These are phyloP conservation scores for Microtus montanus DNA, from an alignment of 2,113 vertebrate species.

Conservation along the genomic window DNA sequence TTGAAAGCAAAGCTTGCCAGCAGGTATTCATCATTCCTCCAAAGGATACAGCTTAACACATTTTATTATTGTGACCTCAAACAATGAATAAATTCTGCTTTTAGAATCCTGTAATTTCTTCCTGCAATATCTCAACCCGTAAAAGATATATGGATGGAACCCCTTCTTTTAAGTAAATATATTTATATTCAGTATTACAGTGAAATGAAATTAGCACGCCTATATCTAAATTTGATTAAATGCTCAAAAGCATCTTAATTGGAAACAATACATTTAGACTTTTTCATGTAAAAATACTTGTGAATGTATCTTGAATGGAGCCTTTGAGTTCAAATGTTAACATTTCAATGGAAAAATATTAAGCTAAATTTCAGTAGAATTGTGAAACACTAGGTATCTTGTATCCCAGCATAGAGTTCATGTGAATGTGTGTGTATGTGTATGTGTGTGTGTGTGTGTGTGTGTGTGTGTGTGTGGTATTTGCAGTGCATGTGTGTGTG, in stretches of 20 bases:
- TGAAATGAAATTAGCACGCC: background rate
- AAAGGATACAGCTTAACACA: background rate
- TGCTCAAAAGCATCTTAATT: background rate
- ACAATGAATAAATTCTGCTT: background rate
- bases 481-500: too few relatives aligned
- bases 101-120: background rate
- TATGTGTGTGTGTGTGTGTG: background rate
- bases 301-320: background rate
- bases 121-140: background rate
- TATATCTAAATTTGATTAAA: background rate
- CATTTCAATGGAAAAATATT: background rate
- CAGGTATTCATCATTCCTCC: background rate
- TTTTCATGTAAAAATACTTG: background rate
- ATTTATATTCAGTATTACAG: background rate
- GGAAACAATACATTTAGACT: background rate
- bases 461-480: background rate
- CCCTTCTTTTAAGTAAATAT: background rate
- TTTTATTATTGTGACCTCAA: background rate
- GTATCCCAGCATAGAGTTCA: background rate
- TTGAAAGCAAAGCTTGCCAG: slow-evolving; percentile 26
- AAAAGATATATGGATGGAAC: background rate
- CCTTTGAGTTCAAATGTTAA: background rate
- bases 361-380: background rate
- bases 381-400: background rate
- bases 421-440: background rate